These are phyloP conservation scores for Huso huso DNA, from an alignment of 2,797 vertebrate genomes.

Conservation along the genomic window DNA sequence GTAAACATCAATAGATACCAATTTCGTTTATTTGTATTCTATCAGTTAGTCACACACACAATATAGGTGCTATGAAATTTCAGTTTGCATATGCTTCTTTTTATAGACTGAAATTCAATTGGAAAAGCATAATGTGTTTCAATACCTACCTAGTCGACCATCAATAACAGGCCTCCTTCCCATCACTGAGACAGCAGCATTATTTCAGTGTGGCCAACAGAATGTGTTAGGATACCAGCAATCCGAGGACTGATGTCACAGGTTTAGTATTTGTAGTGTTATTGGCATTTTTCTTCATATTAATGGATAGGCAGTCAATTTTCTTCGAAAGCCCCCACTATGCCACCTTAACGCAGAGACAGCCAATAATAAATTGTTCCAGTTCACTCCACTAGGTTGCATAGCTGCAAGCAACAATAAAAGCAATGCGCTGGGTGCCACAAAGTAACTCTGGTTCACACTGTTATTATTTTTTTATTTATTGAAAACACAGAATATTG, in stretches of 20 bases:
- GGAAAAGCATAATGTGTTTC: conserved; percentile 25
- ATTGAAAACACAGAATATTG: conserved; percentile 69
- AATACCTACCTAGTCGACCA: conserved; percentile 25
- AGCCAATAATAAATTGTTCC: conserved; percentile 77
- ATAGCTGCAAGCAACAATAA: conserved; percentile 76
- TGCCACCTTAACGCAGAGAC: conserved; percentile 72
- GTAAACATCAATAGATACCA: too few species aligned
- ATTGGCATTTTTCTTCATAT: conserved; percentile 81
- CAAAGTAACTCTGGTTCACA: conserved; percentile 75
- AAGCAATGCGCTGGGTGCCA: conserved; percentile 77
- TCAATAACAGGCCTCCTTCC: conserved; percentile 22
- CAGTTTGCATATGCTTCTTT: conserved; percentile 17
- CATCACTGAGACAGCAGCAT: conserved; percentile 4
- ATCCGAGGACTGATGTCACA: conserved; percentile 20
- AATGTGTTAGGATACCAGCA: not conserved
- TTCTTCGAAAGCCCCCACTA: conserved; percentile 73
- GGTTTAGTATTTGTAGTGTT: conserved; percentile 71
- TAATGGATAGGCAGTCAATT: conserved; percentile 76
- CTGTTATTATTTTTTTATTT: conserved; percentile 50
- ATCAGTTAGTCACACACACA: too few species aligned
- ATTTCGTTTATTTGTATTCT: too few species aligned
- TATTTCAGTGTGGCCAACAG: conserved; percentile 5
- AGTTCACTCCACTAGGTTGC: conserved; percentile 62
- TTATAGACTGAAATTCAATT: conserved; percentile 26
- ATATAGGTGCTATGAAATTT: too few species aligned